These are phyloP conservation scores for Oreochromis niloticus DNA, from an alignment of 2,113 vertebrate genomes.

Conservation along the genomic window DNA sequence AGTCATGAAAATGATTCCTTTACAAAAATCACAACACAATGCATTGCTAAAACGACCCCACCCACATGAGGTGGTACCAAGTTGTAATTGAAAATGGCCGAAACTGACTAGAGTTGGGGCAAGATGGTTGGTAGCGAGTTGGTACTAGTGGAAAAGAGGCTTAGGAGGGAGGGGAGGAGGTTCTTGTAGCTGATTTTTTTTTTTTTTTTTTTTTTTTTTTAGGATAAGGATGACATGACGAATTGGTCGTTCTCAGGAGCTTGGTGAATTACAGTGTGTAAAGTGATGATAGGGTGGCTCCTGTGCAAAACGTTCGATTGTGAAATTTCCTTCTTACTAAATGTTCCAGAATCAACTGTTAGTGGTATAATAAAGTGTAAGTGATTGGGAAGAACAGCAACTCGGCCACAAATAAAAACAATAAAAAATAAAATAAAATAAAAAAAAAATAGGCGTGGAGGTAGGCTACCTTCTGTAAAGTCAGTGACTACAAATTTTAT, in stretches of 20 bases:
- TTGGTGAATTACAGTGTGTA: background rate
- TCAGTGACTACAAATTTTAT: background rate
- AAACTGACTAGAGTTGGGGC: background rate
- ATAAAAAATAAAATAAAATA: no score
- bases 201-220: background rate
- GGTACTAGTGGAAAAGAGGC: accelerated
- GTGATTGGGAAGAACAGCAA: background rate
- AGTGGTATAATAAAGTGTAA: background rate
- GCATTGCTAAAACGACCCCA: background rate
- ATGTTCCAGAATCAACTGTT: background rate
- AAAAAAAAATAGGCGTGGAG: background rate
- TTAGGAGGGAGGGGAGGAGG: background rate
- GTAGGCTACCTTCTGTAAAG: background rate
- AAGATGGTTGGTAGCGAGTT: background rate
- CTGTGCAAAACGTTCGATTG: background rate
- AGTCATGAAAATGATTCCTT: background rate
- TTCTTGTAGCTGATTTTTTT: background rate
- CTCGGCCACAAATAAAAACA: background rate
- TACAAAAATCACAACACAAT: background rate
- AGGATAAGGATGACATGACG: background rate
- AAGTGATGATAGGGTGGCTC: background rate
- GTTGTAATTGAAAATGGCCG: background rate
- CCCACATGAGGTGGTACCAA: background rate
- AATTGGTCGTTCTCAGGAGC: background rate
- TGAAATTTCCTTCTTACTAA: background rate